phyloP scores from a whole-genome alignment of 2,113 vertebrate genomes.

The Apodemus speciosus region DNA sequence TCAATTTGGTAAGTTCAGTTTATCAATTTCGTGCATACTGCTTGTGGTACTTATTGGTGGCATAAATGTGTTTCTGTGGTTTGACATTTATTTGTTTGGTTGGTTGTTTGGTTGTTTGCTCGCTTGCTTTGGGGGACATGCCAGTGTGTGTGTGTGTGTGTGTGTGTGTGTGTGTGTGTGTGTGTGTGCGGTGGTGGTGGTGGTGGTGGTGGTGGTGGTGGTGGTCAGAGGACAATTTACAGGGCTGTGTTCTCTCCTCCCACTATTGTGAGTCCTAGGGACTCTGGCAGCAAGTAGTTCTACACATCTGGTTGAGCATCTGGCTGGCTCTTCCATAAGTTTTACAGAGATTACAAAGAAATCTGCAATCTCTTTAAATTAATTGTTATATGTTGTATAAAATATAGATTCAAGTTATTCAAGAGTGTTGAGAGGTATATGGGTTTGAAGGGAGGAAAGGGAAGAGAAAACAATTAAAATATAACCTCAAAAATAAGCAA shows the following conservation, averaged over 20 bases:
- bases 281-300: neutral
- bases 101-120: no score
- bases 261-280: no score
- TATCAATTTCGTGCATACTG: neutral
- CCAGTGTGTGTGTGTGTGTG: neutral
- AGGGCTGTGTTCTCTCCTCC: neutral
- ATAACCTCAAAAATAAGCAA: neutral
- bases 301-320: neutral
- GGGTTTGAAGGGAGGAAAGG: neutral
- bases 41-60: neutral
- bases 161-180: neutral
- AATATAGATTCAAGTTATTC: neutral
- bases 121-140: neutral
- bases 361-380: neutral
- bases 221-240: neutral
- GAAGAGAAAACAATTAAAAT: neutral
- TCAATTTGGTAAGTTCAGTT: neutral
- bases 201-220: no score
- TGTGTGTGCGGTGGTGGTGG: no score
- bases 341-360: neutral
- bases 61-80: neutral
- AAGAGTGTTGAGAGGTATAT: neutral
- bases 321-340: neutral
- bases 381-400: neutral
- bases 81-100: neutral